Evolutionary conservation across 2,888 invertebrate genomes (phyloP).

Genomic region (Sphaerophoria rueppellii): DNA sequence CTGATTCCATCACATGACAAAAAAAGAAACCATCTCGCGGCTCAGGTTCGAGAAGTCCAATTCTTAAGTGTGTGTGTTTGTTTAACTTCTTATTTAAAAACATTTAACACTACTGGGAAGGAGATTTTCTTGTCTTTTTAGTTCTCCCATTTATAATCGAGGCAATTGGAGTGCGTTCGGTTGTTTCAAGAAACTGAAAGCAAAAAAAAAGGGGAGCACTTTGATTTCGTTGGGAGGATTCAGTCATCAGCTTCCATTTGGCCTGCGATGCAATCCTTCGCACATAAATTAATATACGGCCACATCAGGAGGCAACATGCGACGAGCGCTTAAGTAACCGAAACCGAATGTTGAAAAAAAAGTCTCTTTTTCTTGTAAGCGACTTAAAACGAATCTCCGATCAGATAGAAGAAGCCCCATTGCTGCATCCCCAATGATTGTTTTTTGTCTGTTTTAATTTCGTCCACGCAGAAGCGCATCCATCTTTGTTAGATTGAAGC

Average conservation of each 20-base stretch:
- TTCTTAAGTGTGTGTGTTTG: slow-evolving; percentile 13
- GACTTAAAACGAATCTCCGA: slow-evolving; percentile 69
- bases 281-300: slow-evolving; percentile 68
- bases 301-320: slow-evolving; percentile 33
- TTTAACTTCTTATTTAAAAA: slow-evolving; percentile 57
- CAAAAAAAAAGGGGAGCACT: neutral
- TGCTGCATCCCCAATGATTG: slow-evolving; percentile 48
- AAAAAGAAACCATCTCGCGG: slow-evolving; percentile 17
- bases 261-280: slow-evolving; percentile 63
- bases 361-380: slow-evolving; percentile 54
- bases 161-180: slow-evolving; percentile 28
- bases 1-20: slow-evolving; percentile 20
- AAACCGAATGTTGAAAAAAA: slow-evolving; percentile 30
- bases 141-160: slow-evolving; percentile 48
- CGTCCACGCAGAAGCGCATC: slow-evolving; percentile 63
- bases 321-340: slow-evolving; percentile 49
- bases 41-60: neutral
- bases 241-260: slow-evolving; percentile 64
- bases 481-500: slow-evolving; percentile 73
- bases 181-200: neutral
- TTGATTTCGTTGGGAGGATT: slow-evolving; percentile 37
- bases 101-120: slow-evolving; percentile 73
- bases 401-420: slow-evolving; percentile 58
- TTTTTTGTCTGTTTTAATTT: slow-evolving; percentile 38
- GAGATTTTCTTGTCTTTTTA: slow-evolving; percentile 58